phyloP scores from a whole-genome alignment of 2,797 vertebrate genomes.

The Mus caroli region DNA sequence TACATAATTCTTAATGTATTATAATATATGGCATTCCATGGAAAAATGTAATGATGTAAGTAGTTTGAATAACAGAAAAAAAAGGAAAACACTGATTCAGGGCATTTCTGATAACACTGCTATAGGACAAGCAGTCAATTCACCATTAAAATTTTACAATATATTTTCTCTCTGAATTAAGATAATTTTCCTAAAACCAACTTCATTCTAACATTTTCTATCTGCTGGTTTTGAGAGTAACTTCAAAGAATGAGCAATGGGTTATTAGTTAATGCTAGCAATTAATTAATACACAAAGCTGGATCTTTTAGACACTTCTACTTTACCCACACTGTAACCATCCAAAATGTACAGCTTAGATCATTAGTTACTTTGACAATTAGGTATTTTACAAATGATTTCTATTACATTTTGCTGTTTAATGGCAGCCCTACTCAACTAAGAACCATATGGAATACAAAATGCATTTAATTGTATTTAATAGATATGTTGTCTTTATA shows the following conservation, averaged over 20 bases:
- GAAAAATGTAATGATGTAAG: neutral
- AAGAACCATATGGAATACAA: neutral
- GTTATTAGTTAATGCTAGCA: neutral
- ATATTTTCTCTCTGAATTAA: neutral
- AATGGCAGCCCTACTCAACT: neutral
- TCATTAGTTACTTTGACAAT: neutral
- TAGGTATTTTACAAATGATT: neutral
- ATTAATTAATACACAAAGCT: neutral
- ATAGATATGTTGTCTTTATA: neutral
- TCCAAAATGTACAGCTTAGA: neutral
- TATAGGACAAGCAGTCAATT: neutral
- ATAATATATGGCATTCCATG: neutral
- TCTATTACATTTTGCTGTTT: neutral
- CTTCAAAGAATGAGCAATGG: neutral
- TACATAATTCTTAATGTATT: neutral
- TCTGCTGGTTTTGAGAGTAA: neutral
- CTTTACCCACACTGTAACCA: neutral
- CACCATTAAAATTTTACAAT: neutral
- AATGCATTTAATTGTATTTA: neutral
- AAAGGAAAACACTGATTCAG: neutral
- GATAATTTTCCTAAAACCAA: neutral
- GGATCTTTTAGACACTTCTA: neutral
- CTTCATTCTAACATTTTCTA: neutral
- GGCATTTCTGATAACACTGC: accelerated
- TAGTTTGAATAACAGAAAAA: neutral